These are phyloP conservation scores for Lithobius niger DNA, from an alignment of 1,140 invertebrate genomes.

Conservation along the genomic window DNA sequence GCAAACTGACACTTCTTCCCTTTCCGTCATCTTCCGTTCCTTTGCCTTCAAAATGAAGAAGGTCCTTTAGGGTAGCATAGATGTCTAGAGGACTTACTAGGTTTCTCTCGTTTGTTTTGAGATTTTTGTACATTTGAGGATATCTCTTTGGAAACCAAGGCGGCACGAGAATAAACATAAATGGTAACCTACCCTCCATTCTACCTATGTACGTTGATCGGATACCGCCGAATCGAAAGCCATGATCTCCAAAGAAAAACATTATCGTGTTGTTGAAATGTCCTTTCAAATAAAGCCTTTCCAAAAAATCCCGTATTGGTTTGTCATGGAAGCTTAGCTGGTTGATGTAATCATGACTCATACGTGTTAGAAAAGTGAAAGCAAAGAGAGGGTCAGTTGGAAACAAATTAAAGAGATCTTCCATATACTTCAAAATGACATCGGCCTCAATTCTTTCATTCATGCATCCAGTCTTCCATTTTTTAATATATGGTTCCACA, in stretches of 20 bases:
- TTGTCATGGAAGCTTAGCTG: constrained; percentile 26
- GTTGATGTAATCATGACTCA: constrained; percentile 31
- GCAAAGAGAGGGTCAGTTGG: constrained; percentile 5
- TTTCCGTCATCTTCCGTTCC: constrained; percentile 12
- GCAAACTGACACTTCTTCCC: constrained; percentile 26
- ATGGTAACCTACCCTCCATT: constrained; percentile 43
- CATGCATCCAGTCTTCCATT: no score
- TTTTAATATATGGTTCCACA: constrained; percentile 11
- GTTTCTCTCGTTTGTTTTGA: constrained; percentile 30
- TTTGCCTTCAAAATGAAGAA: constrained; percentile 5
- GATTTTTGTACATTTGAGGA: constrained; percentile 24
- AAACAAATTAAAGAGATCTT: no score
- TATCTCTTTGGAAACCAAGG: constrained; percentile 31
- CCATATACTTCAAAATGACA: constrained; percentile 3
- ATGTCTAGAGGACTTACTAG: constrained; percentile 37
- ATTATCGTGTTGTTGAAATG: constrained; percentile 37
- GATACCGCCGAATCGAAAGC: constrained; percentile 39
- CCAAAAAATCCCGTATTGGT: constrained; percentile 27
- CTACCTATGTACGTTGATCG: constrained; percentile 37
- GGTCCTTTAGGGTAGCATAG: constrained; percentile 28
- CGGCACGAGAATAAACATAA: constrained; percentile 39
- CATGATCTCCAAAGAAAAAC: constrained; percentile 43
- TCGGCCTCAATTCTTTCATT: no score
- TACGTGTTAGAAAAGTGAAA: constrained; percentile 30
- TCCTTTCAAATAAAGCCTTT: constrained; percentile 20